phyloP scores from a whole-genome alignment of 2,888 invertebrate species.

The Steinernema scapterisci region DNA sequence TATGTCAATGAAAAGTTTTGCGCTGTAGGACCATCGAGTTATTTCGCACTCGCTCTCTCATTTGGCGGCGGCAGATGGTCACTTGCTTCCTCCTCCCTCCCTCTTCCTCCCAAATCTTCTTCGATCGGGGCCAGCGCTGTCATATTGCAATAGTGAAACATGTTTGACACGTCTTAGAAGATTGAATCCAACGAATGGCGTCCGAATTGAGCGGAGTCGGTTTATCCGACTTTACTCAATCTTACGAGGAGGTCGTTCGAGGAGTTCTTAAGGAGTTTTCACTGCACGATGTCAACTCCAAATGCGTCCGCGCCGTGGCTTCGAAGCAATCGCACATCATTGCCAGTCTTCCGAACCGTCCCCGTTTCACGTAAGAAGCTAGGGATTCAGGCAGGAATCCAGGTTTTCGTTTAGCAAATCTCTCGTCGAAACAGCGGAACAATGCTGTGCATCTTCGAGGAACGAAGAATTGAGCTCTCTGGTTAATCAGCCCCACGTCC shows the following conservation, averaged over 20 bases:
- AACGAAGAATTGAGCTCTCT: neutral
- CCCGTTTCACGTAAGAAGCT: neutral
- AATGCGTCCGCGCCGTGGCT: slow-evolving; percentile 12
- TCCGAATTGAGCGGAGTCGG: slow-evolving; percentile 16
- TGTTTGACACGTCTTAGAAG: no score
- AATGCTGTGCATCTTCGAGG: neutral
- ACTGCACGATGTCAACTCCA: neutral
- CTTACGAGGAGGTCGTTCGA: slow-evolving; percentile 1
- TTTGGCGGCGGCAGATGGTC: no score
- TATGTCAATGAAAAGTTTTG: no score
- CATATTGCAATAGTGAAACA: no score
- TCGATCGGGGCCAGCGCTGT: no score
- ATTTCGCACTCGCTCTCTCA: no score
- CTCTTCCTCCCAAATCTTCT: no score
- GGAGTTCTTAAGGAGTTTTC: neutral
- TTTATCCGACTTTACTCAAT: neutral
- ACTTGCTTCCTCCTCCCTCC: no score
- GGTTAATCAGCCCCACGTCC: neutral
- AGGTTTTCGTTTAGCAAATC: neutral
- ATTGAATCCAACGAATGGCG: neutral
- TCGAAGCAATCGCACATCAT: slow-evolving; percentile 10
- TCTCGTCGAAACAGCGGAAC: neutral
- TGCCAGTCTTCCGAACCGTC: slow-evolving; percentile 22
- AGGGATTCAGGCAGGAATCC: neutral
- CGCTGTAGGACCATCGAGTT: no score